Evolutionary conservation across 2,797 vertebrate species (phyloP).

Genomic region (Coregonus ussuriensis): DNA sequence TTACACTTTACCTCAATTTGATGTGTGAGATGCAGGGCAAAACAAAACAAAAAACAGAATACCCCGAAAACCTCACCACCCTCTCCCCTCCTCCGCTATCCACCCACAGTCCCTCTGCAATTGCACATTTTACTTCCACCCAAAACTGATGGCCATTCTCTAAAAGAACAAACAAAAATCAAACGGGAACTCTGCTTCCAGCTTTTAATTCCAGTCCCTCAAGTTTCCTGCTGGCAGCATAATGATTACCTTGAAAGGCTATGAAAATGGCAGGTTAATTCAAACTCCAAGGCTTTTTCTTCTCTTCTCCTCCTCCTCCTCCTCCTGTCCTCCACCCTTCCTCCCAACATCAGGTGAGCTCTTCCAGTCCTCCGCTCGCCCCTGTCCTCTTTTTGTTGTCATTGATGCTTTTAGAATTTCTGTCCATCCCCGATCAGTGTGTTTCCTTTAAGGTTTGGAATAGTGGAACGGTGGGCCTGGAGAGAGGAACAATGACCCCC

Average conservation of each 20-base stretch:
- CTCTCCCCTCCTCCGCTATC: constrained; percentile 32
- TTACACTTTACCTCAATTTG: constrained; percentile 80
- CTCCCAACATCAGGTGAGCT: constrained; percentile 78
- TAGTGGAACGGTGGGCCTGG: constrained; percentile 61
- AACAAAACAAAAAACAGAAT: constrained; percentile 45
- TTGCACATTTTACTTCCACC: constrained; percentile 40
- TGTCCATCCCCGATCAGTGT: constrained; percentile 54
- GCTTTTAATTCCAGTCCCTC: constrained; percentile 78
- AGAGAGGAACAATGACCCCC: constrained; percentile 70
- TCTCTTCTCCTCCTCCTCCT: constrained; percentile 38
- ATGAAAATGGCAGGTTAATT: constrained; percentile 78
- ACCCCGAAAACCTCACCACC: constrained; percentile 28
- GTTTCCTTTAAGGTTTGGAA: constrained; percentile 69
- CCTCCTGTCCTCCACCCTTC: constrained; percentile 31
- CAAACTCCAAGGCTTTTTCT: constrained; percentile 64
- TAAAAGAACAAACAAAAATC: constrained; percentile 82
- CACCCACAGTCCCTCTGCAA: constrained; percentile 30
- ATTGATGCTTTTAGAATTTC: constrained; percentile 63
- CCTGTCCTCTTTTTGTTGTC: constrained; percentile 52
- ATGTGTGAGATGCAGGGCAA: constrained; percentile 79
- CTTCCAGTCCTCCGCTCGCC: constrained; percentile 52
- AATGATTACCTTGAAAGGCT: constrained; percentile 81
- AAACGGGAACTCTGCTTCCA: constrained; percentile 82
- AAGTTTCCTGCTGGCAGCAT: constrained; percentile 84
- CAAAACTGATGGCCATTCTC: constrained; percentile 58